Evolutionary conservation across 92 coral and sea anemone species (phyloP), one percentile per base, ranked within the genome.

Genomic region (Zoanthus sociatus): DNA sequence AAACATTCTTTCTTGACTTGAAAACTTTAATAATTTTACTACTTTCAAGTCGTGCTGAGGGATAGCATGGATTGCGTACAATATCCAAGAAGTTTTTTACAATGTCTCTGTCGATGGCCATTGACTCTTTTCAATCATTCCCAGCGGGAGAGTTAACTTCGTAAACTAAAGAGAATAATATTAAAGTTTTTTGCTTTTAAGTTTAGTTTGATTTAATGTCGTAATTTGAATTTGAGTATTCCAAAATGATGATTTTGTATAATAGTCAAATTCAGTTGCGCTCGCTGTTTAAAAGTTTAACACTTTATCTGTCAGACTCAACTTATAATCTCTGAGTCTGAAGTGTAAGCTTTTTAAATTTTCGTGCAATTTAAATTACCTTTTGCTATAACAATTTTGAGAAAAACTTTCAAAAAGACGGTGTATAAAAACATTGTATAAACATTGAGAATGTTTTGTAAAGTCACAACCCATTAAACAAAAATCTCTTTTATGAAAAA

Each of bases 11-110:
- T 69, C 74, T 66, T 66, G 50, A 64, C 73, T 60, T 13, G 58
- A 81, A 66, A 48, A 81, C 37, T 46, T 79, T 78, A 78, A 78
- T 61, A 78, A 78, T 71, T 60, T 42, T 60, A n/a, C 6, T 31
- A 73, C 37, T 78, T 33, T 78, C 84, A 42, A 78, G 42, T 58
- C 73, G 75, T 42, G 85, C 66, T 2, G 37, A 45, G 21, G 63
- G 61, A 81, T 17, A 16, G 20, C 20, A 3, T 20, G 51, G 12
- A 12, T 63, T 20, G 61, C 30, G 17, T 46, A 66, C 45, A 47
- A 81, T 81, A 45, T 81, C 46, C 16, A 16, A 66, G 7, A 44
- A 44, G 5, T 21, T n/a, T 63, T 77, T 12, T 31, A n/a, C 79
- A 21, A n/a, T 12, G 44, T 8, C n/a, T n/a, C 26, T 63, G 15